These are phyloP conservation scores for Clarias gariepinus DNA, from an alignment of 2,113 vertebrate species.

Conservation along the genomic window DNA sequence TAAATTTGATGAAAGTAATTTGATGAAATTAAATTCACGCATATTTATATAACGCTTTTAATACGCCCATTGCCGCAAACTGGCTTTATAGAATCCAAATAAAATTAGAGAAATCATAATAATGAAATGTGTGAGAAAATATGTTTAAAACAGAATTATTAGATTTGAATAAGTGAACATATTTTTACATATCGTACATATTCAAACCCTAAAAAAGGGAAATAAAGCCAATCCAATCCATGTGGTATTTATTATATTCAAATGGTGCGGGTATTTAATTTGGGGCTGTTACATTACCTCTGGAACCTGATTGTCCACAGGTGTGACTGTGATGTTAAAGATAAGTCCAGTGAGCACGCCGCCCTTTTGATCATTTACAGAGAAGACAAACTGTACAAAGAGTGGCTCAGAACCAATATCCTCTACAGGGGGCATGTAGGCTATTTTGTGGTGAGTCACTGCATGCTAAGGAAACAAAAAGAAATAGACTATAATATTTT, in stretches of 20 bases:
- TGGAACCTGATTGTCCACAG: slow-evolving; percentile 74
- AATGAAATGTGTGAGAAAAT: too few species aligned
- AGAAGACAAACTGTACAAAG: slow-evolving; percentile 76
- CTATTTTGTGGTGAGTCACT: slow-evolving; percentile 77
- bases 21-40: too few species aligned
- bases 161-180: not conserved
- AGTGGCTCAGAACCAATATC: slow-evolving; percentile 73
- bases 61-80: too few species aligned
- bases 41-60: too few species aligned
- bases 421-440: slow-evolving; percentile 76
- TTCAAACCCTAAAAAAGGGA: too few species aligned
- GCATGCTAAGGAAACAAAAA: slow-evolving; percentile 67
- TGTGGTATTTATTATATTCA: not conserved
- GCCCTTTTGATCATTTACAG: slow-evolving; percentile 75
- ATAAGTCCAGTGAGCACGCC: slow-evolving; percentile 66
- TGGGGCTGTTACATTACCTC: slow-evolving; percentile 59
- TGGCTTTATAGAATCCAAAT: too few species aligned
- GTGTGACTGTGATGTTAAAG: slow-evolving; percentile 75
- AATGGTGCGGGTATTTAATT: not conserved
- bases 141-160: too few species aligned
- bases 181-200: not conserved
- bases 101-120: too few species aligned
- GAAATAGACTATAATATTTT: not conserved
- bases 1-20: too few species aligned
- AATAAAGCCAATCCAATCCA: not conserved